These are phyloP conservation scores for Imbricaverruca yamaguchii DNA, from an alignment of 2,888 invertebrate species.

Conservation along the genomic window DNA sequence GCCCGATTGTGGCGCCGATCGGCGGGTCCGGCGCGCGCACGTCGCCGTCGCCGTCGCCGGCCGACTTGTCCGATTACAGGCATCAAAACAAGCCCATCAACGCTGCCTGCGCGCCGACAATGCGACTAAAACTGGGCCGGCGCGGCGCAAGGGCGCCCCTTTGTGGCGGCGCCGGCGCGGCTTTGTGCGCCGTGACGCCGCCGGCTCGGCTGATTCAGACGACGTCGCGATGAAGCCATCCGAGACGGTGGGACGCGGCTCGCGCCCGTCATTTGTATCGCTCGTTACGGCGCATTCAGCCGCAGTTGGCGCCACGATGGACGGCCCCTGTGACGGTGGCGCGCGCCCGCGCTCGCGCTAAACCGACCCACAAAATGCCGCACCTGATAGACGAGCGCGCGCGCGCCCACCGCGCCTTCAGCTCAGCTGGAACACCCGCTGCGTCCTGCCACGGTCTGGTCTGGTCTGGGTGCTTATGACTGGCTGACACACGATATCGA, in stretches of 20 bases:
- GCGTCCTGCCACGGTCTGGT: no score
- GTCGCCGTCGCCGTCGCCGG: background rate
- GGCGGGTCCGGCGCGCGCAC: background rate
- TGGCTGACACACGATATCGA: no score
- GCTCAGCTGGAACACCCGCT: no score
- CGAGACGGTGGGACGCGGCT: background rate
- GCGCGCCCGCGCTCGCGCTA: background rate
- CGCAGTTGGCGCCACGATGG: background rate
- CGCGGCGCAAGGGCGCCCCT: no score
- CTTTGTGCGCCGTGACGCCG: background rate
- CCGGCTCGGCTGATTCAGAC: background rate
- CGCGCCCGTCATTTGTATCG: slow-evolving; percentile 6
- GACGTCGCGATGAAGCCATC: background rate
- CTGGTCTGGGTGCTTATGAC: no score
- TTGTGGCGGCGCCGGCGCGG: background rate
- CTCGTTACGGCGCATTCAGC: slow-evolving; percentile 15
- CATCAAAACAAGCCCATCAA: slow-evolving; percentile 15
- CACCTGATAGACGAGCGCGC: background rate
- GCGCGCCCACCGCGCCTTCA: background rate
- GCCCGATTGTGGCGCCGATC: background rate
- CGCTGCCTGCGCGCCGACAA: background rate
- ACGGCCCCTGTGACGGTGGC: background rate
- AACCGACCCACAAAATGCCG: background rate
- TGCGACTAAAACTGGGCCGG: background rate
- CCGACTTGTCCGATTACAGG: background rate